phyloP scores from a whole-genome alignment of 2,113 vertebrate genomes.

The Hippocampus comes region DNA sequence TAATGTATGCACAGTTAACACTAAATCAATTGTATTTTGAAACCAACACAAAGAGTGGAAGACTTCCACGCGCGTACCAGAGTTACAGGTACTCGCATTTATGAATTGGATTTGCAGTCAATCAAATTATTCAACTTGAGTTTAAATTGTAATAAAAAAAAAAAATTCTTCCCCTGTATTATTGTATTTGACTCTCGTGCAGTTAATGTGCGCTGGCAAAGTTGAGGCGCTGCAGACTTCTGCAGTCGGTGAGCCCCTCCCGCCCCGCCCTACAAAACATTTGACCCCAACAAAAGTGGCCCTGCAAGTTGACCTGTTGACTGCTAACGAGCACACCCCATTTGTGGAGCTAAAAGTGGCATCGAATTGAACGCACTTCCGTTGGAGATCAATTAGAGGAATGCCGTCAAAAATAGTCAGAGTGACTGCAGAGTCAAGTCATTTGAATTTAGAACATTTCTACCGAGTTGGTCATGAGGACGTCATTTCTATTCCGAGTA shows the following conservation, averaged over 20 bases:
- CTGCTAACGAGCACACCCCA: slow-evolving; percentile 7
- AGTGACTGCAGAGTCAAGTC: neutral
- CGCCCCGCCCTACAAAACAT: slow-evolving; percentile 17
- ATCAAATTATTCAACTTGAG: slow-evolving; percentile 6
- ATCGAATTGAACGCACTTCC: slow-evolving; percentile 20
- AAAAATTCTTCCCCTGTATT: neutral
- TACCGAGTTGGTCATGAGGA: neutral
- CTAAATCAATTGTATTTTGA: neutral
- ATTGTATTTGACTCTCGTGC: neutral
- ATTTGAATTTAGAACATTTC: neutral
- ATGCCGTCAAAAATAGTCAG: neutral
- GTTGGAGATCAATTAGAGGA: slow-evolving; percentile 6
- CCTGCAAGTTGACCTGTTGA: slow-evolving; percentile 19
- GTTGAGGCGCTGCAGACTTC: neutral
- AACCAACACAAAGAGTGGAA: too few relatives aligned
- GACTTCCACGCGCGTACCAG: neutral
- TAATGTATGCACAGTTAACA: too few relatives aligned
- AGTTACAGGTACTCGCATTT: slow-evolving; percentile 17
- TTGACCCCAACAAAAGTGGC: slow-evolving; percentile 30
- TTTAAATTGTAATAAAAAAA: neutral
- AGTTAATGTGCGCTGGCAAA: neutral
- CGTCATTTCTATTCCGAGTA: neutral
- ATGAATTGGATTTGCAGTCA: slow-evolving; percentile 24
- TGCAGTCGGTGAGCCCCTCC: slow-evolving; percentile 23
- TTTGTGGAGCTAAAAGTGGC: slow-evolving; percentile 16